Conservation (phyloP, 1,140 invertebrate species). For the Anoplophora glabripennis region DNA sequence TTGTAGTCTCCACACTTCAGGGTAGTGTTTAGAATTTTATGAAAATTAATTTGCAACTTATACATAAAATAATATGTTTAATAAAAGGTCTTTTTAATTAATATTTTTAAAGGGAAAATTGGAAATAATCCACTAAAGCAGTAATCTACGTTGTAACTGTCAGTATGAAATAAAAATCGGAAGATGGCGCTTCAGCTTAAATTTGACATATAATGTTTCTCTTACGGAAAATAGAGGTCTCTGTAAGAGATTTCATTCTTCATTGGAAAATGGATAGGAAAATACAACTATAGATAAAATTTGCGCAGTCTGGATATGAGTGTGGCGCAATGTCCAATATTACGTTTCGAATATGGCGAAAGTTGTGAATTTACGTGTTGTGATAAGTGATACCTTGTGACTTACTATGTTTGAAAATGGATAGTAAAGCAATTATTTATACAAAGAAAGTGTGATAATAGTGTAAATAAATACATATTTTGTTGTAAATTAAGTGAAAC, state of each 20-base stretch:
- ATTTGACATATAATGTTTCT: no score
- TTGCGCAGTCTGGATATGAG: slow-evolving; percentile 39
- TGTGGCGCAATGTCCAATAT: slow-evolving; percentile 41
- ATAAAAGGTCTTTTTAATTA: no score
- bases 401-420: slow-evolving; percentile 48
- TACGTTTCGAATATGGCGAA: slow-evolving; percentile 46
- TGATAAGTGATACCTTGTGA: slow-evolving; percentile 44
- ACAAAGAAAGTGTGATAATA: slow-evolving; percentile 46
- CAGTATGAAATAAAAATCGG: no score
- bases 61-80: no score
- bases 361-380: slow-evolving; percentile 42
- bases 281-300: slow-evolving; percentile 31
- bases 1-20: no score
- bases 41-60: no score
- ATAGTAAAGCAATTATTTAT: slow-evolving; percentile 37
- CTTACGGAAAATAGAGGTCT: no score
- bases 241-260: not conserved
- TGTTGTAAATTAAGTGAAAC: slow-evolving; percentile 35
- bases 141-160: no score
- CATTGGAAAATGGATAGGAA: slow-evolving; percentile 21
- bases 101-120: no score
- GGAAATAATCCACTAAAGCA: no score
- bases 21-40: no score
- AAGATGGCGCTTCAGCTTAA: no score
- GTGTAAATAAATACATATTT: slow-evolving; percentile 43